Evolutionary conservation across 2,797 vertebrate species (phyloP).

Genomic region (Molossus alvarezi): DNA sequence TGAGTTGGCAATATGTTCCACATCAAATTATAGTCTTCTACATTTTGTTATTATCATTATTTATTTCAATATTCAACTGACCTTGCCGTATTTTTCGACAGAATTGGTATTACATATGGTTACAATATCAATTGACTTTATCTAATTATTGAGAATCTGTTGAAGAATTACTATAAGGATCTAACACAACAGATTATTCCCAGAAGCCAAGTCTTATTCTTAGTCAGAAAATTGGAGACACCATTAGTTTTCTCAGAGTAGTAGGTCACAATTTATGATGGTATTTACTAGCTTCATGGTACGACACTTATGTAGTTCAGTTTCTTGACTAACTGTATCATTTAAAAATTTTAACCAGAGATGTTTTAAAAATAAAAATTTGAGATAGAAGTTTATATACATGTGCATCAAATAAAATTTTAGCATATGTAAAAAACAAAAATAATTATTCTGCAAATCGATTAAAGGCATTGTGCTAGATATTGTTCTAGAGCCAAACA

Average conservation of each 20-base stretch:
- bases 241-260: background rate
- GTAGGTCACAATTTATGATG: background rate
- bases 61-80: background rate
- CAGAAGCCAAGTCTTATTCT: background rate
- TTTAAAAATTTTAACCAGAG: background rate
- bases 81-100: background rate
- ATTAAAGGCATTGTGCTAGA: background rate
- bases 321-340: background rate
- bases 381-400: background rate
- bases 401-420: slow-evolving; percentile 39
- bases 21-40: background rate
- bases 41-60: background rate
- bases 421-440: background rate
- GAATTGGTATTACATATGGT: background rate
- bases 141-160: background rate
- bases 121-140: background rate
- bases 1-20: background rate
- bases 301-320: background rate
- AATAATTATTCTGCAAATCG: background rate
- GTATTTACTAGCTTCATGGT: background rate
- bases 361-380: background rate
- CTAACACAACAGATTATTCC: background rate
- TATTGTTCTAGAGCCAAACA: background rate
- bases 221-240: background rate
- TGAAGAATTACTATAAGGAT: background rate